Base-by-base conservation (phyloP, 2,113 vertebrate genomes). In the Malurus alboscapulatus region DNA sequence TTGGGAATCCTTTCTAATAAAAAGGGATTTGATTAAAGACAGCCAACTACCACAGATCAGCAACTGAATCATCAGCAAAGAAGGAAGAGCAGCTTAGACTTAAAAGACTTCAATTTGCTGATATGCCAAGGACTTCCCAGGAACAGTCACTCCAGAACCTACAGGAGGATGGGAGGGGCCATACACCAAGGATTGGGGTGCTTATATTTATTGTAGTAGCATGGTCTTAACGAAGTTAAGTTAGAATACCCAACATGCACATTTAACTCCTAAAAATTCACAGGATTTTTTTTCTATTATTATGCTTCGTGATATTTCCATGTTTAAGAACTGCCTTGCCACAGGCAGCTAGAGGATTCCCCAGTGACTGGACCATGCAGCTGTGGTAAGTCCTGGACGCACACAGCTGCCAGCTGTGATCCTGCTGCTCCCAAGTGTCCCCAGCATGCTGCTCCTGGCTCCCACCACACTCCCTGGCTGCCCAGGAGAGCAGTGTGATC, bases 21-120 rank as follows among this genome's bases (percentile, higher is more conserved):
- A 95, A 95, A 93, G 66, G 66, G 66, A 95, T 87, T 93, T 87
- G 84, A 93, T 84, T 88, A 93, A 94, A 93, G 87, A 75, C 66
- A 61, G 81, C 29, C 58, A 68, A 72, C 77, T 92, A 89, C 50
- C 77, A 84, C 66, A 91, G 91, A 84, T 92, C 77, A 93, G 80
- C 77, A 95, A 88, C 80, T 84, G 75, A 93, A 90, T 89, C 86
- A 87, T 85, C 74, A 92, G 61, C 82, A 87, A 92, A 88, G 77
- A 87, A 79, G 53, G 48, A 94, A 87, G 40, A 82, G 69, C 61
- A 81, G 88, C 73, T 77, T 73, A 92, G 77, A 73, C 62, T 68
- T 84, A 61, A 86, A 62, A 87, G 50, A 82, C 66, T 87, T 84
- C 75, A 78, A 36, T 91, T 68, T 90, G 73, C 74, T 82, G 66